Evolutionary conservation across 2,797 vertebrate species (phyloP), one percentile per base, ranked within the genome.

Genomic region (Thalassophryne amazonica): DNA sequence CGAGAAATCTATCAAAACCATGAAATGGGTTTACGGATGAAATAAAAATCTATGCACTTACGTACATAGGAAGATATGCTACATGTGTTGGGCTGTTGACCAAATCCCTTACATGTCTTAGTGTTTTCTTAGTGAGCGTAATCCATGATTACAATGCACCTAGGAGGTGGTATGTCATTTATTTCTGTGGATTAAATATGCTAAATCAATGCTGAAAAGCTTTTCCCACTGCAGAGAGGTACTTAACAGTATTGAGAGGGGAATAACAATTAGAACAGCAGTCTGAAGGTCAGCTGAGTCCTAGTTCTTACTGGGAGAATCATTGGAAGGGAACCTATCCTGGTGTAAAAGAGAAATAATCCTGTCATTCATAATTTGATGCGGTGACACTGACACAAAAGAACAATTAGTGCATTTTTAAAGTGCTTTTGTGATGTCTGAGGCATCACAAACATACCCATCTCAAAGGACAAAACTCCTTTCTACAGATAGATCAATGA

Each of bases 21-120:
- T 18, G 46, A 39, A 31, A 75, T 25, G 34, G 60, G 62, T 83
- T 83, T 62, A 59, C 1, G 3, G 5, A 43, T 2, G 14, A 55
- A 75, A 82, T 79, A 68, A 82, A 58, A 63, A 80, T 86, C 53
- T 32, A 32, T 49, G 60, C 32, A 64, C 69, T 80, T 64, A 76
- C 30, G 58, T 61, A 57, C 43, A n/a, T n/a, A n/a, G n/a, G n/a
- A 58, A 35, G 51, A 71, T 51, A 32, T 15, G 49, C 19, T 7
- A 33, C 25, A 33, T 75, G 57, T 53, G 73, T 65, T 30, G 48
- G 52, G 47, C 53, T 47, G 66, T 64, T 75, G 65, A 73, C 74
- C 60, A 78, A 75, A 82, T 76, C 71, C 61, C 39, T 68, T 40
- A 34, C 39, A 59, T 73, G 40, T 54, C 43, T 71, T 55, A 27